Conservation (phyloP, 2,888 invertebrate genomes). For the Meloe dianella region DNA sequence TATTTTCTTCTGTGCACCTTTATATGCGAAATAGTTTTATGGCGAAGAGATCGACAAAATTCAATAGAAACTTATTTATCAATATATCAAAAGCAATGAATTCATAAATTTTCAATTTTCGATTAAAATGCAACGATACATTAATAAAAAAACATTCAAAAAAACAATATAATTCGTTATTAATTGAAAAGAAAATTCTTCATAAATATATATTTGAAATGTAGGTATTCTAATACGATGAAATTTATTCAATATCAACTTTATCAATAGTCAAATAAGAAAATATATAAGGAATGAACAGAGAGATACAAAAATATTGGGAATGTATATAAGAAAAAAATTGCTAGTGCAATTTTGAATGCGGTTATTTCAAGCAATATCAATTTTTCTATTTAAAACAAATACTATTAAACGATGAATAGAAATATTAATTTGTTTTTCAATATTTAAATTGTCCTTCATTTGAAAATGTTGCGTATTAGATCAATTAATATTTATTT, state of each 20-base stretch:
- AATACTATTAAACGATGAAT: neutral
- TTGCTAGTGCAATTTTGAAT: neutral
- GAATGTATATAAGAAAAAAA: neutral
- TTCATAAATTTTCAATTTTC: neutral
- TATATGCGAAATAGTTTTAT: neutral
- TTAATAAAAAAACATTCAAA: no score
- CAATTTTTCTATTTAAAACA: neutral
- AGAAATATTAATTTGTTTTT: slow-evolving; percentile 4
- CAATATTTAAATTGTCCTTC: neutral
- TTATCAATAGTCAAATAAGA: neutral
- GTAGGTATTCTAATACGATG: no score
- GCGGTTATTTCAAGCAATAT: neutral
- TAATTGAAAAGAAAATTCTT: neutral
- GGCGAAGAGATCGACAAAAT: neutral
- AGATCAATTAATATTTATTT: neutral
- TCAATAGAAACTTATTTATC: neutral
- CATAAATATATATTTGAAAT: neutral
- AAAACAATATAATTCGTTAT: neutral
- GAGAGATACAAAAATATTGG: neutral
- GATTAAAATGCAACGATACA: neutral
- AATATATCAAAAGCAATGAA: neutral
- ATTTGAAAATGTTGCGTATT: no score
- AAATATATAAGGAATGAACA: neutral
- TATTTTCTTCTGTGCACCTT: neutral
- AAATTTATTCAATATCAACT: neutral